Percentiles rank a stretch among this genome's conserved stretches.
phyloP scores from a whole-genome alignment of 2,888 invertebrate species.

The Cosmopolites sordidus region DNA sequence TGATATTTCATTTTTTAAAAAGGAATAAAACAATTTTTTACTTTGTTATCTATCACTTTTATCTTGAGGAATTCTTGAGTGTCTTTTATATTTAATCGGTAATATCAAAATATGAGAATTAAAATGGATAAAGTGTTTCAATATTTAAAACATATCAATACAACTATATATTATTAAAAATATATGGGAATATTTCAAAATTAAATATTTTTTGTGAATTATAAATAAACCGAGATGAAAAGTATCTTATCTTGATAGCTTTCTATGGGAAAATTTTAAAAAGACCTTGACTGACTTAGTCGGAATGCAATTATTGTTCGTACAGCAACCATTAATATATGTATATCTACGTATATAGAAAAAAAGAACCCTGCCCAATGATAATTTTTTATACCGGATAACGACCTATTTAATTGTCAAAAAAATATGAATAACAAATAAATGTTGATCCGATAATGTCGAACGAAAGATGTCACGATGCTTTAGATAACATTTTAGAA shows the following conservation, averaged over 20 bases:
- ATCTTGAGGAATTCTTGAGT: too few species aligned
- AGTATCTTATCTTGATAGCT: not conserved
- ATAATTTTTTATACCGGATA: conserved; percentile 3
- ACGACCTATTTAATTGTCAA: conserved; percentile 23
- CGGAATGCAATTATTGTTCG: conserved; percentile 1
- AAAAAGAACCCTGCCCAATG: too few species aligned
- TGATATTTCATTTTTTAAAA: too few species aligned
- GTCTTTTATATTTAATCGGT: too few species aligned
- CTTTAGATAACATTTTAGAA: not conserved
- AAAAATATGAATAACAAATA: conserved; percentile 17
- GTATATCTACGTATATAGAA: not conserved
- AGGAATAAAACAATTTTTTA: too few species aligned
- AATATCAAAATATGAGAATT: too few species aligned
- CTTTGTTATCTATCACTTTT: too few species aligned
- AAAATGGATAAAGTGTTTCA: too few species aligned
- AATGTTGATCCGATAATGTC: conserved; percentile 12
- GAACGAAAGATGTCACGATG: conserved; percentile 3
- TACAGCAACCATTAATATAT: not conserved
- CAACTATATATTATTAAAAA: too few species aligned
- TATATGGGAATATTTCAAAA: too few species aligned
- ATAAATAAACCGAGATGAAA: not conserved
- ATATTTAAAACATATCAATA: too few species aligned
- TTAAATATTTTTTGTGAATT: not conserved
- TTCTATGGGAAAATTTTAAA: not conserved
- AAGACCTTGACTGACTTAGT: not conserved